Conservation (phyloP, 2,888 invertebrate species). For the Campopleginae sp. region DNA sequence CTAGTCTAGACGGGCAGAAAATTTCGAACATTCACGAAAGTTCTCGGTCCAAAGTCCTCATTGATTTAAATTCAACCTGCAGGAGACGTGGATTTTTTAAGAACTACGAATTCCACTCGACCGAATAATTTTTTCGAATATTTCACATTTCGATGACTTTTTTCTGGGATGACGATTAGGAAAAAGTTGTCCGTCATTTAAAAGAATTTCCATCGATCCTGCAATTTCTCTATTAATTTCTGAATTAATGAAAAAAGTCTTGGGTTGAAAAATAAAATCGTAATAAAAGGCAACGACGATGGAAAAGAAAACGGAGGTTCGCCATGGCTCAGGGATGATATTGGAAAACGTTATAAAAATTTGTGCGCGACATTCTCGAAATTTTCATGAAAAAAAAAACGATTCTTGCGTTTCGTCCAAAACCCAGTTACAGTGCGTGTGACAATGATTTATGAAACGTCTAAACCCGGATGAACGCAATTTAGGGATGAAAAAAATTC, state of each 20-base stretch:
- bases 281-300: neutral
- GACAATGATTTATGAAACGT: neutral
- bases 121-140: neutral
- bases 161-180: neutral
- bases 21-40: no score
- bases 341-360: neutral
- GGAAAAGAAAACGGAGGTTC: neutral
- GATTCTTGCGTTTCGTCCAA: neutral
- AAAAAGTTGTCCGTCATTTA: neutral
- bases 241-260: neutral
- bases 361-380: neutral
- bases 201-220: neutral
- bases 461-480: neutral
- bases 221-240: no score
- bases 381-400: neutral
- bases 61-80: neutral
- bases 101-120: neutral
- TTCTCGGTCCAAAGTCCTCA: neutral
- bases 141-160: neutral
- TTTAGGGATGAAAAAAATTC: neutral
- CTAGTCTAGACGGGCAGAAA: no score
- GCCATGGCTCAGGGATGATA: neutral
- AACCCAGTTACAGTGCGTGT: neutral
- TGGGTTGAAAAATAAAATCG: neutral
- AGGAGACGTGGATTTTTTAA: neutral